These are phyloP conservation scores for Argyresthia albistria DNA, from an alignment of 2,888 invertebrate genomes.

Conservation along the genomic window DNA sequence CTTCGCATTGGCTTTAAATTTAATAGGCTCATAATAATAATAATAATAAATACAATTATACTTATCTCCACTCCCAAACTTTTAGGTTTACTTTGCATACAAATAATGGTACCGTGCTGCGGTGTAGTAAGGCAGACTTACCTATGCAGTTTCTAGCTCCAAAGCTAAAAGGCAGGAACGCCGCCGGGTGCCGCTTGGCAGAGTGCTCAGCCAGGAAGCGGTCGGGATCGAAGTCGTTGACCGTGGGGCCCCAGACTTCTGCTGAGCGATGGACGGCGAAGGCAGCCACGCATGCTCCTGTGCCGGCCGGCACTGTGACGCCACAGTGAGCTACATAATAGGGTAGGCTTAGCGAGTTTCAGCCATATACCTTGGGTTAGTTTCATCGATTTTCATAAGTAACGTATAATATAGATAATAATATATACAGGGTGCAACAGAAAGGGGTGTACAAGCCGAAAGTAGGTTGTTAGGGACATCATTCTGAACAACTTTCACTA, in stretches of 20 bases:
- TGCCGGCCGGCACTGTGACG: constrained; percentile 51
- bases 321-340: constrained; percentile 39
- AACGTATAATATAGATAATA: no score
- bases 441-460: no score
- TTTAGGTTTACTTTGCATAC: not conserved
- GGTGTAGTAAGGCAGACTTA: constrained; percentile 14
- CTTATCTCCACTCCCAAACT: not conserved
- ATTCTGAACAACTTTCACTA: no score
- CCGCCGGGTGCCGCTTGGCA: constrained; percentile 46
- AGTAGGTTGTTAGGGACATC: no score
- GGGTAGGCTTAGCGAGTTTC: no score
- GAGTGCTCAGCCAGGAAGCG: constrained; percentile 69
- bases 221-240: constrained; percentile 72
- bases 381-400: no score
- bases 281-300: constrained; percentile 50
- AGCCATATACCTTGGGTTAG: no score
- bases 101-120: not conserved
- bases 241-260: constrained; percentile 67
- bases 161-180: constrained; percentile 61
- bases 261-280: constrained; percentile 63
- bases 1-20: no score
- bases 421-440: no score
- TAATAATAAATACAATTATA: no score
- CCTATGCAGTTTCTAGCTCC: constrained; percentile 65
- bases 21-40: no score